These are phyloP conservation scores for Xyrichtys novacula DNA, from an alignment of 2,797 vertebrate species.

Conservation along the genomic window DNA sequence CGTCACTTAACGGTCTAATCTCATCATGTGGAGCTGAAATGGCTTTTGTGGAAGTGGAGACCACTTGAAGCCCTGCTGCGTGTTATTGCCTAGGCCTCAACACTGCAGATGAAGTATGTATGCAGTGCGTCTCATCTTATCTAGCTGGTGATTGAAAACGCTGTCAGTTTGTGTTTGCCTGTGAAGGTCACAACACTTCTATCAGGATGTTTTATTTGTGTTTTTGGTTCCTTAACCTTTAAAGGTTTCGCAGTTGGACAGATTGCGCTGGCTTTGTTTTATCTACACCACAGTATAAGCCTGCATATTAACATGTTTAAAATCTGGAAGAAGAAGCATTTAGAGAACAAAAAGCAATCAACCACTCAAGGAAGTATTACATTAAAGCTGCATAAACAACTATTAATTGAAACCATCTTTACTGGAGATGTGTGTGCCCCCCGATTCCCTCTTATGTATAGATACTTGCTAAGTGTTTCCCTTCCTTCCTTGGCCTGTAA, in stretches of 20 bases:
- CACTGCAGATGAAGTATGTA: constrained; percentile 41
- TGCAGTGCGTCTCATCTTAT: constrained; percentile 44
- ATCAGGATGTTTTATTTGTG: constrained; percentile 51
- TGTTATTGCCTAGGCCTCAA: constrained; percentile 39
- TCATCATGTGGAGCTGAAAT: constrained; percentile 29
- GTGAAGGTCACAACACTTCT: constrained; percentile 64
- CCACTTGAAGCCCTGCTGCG: constrained; percentile 10
- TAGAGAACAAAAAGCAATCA: constrained; percentile 53
- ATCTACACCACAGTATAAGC: constrained; percentile 16
- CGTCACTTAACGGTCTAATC: constrained; percentile 57
- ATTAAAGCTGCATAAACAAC: constrained; percentile 62
- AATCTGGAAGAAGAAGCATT: constrained; percentile 51
- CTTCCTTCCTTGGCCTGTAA: constrained; percentile 80
- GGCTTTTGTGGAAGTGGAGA: constrained; percentile 44
- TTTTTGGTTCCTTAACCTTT: constrained; percentile 40
- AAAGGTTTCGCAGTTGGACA: constrained; percentile 12
- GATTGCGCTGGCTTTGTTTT: constrained; percentile 19
- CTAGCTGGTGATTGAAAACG: constrained; percentile 56
- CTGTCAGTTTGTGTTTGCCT: constrained; percentile 53
- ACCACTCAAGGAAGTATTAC: constrained; percentile 49
- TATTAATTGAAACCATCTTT: constrained; percentile 76
- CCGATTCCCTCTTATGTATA: constrained; percentile 68
- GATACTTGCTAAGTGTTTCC: constrained; percentile 75
- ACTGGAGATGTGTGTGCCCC: constrained; percentile 53
- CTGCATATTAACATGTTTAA: constrained; percentile 28